Evolutionary conservation across 2,888 invertebrate species (phyloP), one percentile per base, ranked within the genome.

Genomic region (Drosophila helvetica): DNA sequence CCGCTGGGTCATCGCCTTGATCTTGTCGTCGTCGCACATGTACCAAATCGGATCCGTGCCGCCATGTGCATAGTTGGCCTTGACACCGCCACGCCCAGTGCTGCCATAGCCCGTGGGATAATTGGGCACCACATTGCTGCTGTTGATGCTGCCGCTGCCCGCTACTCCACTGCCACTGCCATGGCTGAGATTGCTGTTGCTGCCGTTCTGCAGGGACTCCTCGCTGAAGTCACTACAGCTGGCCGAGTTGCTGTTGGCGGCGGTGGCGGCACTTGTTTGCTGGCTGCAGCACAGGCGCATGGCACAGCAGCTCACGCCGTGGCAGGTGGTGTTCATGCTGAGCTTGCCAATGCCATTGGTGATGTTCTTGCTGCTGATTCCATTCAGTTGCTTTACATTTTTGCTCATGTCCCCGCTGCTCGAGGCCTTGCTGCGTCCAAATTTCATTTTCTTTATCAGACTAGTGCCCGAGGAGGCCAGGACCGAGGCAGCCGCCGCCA

Each of bases 1-100:
- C 43, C 95, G 94, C 88, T 94, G 94, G 33, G 96, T 94, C 90
- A 97, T 95, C 9, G 95, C 94, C 79, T 95, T 94, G 59, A 97
- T 96, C 70, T 95, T 95, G 76, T 97, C 97, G 90, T 97, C 97
- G 91, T 97, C 97, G 90, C 97, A 97, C 89, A 97, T 96, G 52
- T 97, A 94, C 97, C 97, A 97, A 74, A 94, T 93, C 17, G 92
- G 91, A 57, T 92, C 92, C 27, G 77, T 81, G 60, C 77, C 68
- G 19, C 72, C 74, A 19, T 79, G 74, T 5, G 73, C 30, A 64
- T 79, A 77, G 57, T 65, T 83, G 17, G 72, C 84, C 50, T 79
- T 86, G 30, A 82, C 75, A n/a, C 89, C 88, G 4, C 89, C 89
- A 1, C 90, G 90, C 0, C 90, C 90, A 7, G 91, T 90, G 58